Evolutionary conservation across 2,113 vertebrate species (phyloP), one percentile per base, ranked within the genome.

Genomic region (Otis tarda): DNA sequence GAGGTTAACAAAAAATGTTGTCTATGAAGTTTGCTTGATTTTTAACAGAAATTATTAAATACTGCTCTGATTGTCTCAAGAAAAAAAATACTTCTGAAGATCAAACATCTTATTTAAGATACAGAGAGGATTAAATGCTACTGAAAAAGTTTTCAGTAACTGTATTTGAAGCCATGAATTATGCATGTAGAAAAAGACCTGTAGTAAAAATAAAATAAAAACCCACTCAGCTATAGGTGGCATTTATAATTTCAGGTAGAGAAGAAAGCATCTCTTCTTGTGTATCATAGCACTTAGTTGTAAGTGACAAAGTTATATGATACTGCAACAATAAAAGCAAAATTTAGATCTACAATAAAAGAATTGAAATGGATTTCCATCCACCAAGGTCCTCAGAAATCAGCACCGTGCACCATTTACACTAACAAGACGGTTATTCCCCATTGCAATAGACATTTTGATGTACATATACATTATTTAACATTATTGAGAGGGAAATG

Each of bases 21-120:
- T 24, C 69, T 81, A 2, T 82, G 92, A 95, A 83, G 30, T 83
- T 80, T 70, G 10, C 52, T 77, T 93, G 76, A 95, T 95, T 96
- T 97, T n/a, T 83, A 92, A 79, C 33, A 50, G 87, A 83, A 94
- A 91, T 93, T 67, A 87, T 96, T 95, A 93, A 92, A 83, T 59
- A 67, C 49, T 80, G 39, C 75, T 74, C 41, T 50, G 83, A n/a
- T 55, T 78, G n/a, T 96, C 85, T 94, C 83, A 79, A 69, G 95
- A 88, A 92, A 92, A 52, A 52, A 87, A 92, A 93, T 68, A 35
- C 87, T 92, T 67, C 84, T 92, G 57, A 92, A 95, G 87, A 94
- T 94, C 91, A 93, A 90, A 94, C n/a, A 89, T 60, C 45, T 92
- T 68, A 56, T 91, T 90, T 69, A 95, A 95, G 84, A 89, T 85